Base-by-base conservation (phyloP, 2,888 invertebrate genomes). In the Coenonympha glycerion region DNA sequence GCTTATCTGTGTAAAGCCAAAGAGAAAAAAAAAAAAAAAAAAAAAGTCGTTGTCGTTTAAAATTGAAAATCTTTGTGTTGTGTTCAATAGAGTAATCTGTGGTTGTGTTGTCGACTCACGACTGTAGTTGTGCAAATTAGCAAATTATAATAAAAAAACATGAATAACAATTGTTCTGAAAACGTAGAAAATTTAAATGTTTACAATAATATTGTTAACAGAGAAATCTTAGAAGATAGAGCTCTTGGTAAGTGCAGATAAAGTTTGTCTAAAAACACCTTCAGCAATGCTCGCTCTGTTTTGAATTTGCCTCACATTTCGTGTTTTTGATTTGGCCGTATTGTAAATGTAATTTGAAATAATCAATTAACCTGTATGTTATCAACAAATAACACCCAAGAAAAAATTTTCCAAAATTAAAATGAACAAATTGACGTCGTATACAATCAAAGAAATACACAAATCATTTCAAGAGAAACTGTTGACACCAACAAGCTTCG, bases 381-480 rank as follows among this genome's bases (percentile, higher is more conserved):
- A n/a, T n/a, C n/a, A n/a, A n/a, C n/a, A n/a, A n/a, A n/a, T n/a
- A n/a, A n/a, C n/a, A n/a, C n/a, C n/a, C n/a, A 39, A 65, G 87
- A 15, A 18, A 33, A 34, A 8, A 18, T 47, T 39, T 47, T 45
- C 50, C 47, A 73, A 75, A 73, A 68, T 68, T 72, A 55, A 40
- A 66, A 87, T 88, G 88, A 87, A 87, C 60, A 88, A 87, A 72
- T 65, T 88, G 64, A 72, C 79, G 2, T 73, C 82, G 0, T 81
- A 78, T 48, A 83, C 80, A 1, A 82, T 88, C 57, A 84, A 80
- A 67, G 79, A 80, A 58, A 73, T 87, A 41, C 87, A 87, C 53
- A 82, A 76, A 64, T 71, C 77, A 1, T 86, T 81, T 60, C 66
- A 66, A 1, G 86, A 87, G 3, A 87, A 86, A 57, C 54, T 81